Evolutionary conservation across 2,113 vertebrate species (phyloP).

Genomic region (Zapus hudsonius): DNA sequence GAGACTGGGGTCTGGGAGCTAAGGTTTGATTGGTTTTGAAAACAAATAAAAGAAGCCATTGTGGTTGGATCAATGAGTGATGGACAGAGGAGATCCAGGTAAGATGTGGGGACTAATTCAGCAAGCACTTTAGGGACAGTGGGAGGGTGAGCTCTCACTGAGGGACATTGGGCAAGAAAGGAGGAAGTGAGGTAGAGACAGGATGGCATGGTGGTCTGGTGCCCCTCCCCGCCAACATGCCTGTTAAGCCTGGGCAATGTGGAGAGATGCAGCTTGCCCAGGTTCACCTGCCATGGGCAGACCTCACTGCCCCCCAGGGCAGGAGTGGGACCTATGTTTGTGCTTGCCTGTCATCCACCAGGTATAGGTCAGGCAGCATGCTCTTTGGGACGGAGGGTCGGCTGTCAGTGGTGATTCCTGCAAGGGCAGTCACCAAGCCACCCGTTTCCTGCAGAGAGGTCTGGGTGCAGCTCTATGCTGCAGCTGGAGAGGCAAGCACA

Average conservation of each 20-base stretch:
- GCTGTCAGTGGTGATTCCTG: neutral
- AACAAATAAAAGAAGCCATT: neutral
- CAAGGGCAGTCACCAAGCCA: conserved; percentile 39
- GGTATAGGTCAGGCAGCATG: neutral
- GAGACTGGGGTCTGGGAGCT: neutral
- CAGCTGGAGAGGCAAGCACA: conserved; percentile 75
- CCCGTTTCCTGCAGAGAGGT: conserved; percentile 57
- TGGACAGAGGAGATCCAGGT: neutral
- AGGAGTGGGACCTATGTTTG: neutral
- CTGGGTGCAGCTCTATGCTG: neutral
- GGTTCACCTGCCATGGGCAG: neutral
- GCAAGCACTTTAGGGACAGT: neutral
- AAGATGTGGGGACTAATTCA: neutral
- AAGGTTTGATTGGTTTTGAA: conserved; percentile 6
- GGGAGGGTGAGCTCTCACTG: neutral
- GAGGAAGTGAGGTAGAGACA: neutral
- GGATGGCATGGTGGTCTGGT: neutral
- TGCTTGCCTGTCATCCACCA: neutral
- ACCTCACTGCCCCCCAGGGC: neutral
- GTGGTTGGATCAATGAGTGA: neutral
- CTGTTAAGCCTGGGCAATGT: neutral
- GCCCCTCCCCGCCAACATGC: neutral
- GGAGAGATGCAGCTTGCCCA: neutral
- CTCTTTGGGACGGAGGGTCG: neutral
- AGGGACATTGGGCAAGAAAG: neutral